Percentiles rank a stretch among this genome's conserved stretches.
These are phyloP conservation scores for Mionectes macconnelli DNA, from an alignment of 2,113 vertebrate species.

Conservation along the genomic window DNA sequence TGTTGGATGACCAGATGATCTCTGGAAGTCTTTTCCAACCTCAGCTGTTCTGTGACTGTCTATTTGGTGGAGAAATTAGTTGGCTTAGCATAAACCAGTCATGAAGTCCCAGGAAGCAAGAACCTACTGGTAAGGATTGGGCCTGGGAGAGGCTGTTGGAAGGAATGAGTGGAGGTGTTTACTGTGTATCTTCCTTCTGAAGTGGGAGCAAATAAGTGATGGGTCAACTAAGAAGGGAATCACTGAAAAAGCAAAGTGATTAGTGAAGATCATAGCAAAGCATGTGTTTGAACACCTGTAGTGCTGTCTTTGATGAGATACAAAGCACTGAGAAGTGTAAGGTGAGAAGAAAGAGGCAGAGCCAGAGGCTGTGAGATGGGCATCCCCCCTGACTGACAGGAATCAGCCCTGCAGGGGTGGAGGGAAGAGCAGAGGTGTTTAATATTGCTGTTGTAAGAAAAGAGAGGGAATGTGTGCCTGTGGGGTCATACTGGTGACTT, in stretches of 20 bases:
- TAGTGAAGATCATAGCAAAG: not conserved
- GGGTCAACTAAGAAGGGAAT: not conserved
- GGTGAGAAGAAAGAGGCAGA: not conserved
- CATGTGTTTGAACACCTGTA: not conserved
- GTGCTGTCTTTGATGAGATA: not conserved
- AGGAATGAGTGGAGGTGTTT: not conserved
- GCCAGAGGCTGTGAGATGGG: not conserved
- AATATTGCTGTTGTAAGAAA: accelerated
- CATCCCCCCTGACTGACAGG: not conserved
- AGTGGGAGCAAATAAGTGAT: not conserved
- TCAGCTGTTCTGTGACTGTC: not conserved
- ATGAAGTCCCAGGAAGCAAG: not conserved
- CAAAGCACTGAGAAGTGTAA: not conserved
- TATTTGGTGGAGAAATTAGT: not conserved
- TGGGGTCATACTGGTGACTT: not conserved
- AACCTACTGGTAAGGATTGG: not conserved
- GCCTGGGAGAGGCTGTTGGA: not conserved
- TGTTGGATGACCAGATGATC: not conserved
- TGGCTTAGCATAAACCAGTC: not conserved
- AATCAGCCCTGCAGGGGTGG: not conserved
- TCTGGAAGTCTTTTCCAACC: not conserved
- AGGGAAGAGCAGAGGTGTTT: not conserved
- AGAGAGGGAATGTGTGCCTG: not conserved
- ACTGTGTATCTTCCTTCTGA: not conserved
- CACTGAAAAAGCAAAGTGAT: not conserved